These are phyloP conservation scores for Acestrorhynchus altus DNA, from an alignment of 2,797 vertebrate species.

Conservation along the genomic window DNA sequence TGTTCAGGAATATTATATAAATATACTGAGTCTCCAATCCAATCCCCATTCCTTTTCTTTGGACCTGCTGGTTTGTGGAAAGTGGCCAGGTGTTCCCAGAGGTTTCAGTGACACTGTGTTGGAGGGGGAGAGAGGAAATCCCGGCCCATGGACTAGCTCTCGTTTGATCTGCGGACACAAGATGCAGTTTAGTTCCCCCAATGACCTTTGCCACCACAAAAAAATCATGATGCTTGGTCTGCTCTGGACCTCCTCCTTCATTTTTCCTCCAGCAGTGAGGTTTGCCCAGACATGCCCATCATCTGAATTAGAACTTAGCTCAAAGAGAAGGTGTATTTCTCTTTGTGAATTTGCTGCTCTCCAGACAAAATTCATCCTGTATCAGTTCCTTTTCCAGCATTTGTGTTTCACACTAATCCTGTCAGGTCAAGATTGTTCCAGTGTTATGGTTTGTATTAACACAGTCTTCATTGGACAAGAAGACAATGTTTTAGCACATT, in stretches of 20 bases:
- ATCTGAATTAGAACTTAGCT: background rate
- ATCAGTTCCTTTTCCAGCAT: too few species aligned
- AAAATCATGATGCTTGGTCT: background rate
- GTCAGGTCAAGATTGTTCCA: too few species aligned
- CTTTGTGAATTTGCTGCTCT: background rate
- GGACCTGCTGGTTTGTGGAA: slow-evolving; percentile 26
- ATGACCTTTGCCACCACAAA: slow-evolving; percentile 21
- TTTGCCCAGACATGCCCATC: background rate
- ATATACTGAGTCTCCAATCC: background rate
- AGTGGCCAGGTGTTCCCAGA: background rate
- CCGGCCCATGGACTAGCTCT: background rate
- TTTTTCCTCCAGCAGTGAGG: background rate
- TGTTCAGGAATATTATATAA: background rate
- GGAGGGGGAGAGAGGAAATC: slow-evolving; percentile 14
- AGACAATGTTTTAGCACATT: too few species aligned
- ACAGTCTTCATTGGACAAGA: too few species aligned
- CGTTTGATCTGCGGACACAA: slow-evolving; percentile 16
- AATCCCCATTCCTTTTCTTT: slow-evolving; percentile 3
- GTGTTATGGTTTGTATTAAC: too few species aligned
- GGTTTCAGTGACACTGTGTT: slow-evolving; percentile 22
- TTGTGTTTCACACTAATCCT: too few species aligned
- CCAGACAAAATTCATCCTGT: too few species aligned
- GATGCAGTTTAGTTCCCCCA: slow-evolving; percentile 2
- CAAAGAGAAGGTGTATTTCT: background rate
- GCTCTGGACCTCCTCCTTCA: background rate